Conservation (phyloP, 2,888 invertebrate species). For the Tupiocoris notatus region DNA sequence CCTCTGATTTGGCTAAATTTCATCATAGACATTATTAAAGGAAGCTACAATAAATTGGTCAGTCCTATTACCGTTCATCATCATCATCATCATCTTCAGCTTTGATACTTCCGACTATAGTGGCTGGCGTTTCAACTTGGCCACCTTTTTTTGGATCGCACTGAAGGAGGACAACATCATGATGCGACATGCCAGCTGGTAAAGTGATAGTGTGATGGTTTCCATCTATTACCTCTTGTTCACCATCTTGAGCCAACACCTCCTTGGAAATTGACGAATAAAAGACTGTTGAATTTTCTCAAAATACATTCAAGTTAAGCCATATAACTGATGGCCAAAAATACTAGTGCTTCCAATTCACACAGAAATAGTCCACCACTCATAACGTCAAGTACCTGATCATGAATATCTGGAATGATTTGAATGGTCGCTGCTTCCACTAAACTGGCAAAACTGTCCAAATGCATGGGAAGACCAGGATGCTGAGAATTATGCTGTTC, state of each 20-base stretch:
- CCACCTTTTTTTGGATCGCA: slow-evolving; percentile 45
- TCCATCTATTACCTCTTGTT: slow-evolving; percentile 31
- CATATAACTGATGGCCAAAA: too few relatives aligned
- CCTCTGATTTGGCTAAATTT: slow-evolving; percentile 49
- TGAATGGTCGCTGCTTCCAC: slow-evolving; percentile 55
- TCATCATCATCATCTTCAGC: background rate
- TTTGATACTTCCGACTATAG: slow-evolving; percentile 16
- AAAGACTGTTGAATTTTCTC: background rate
- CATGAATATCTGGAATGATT: slow-evolving; percentile 52
- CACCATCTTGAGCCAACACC: slow-evolving; percentile 23
- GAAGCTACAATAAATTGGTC: background rate
- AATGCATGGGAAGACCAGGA: slow-evolving; percentile 45
- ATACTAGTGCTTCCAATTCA: too few relatives aligned
- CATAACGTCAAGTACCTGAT: slow-evolving; percentile 6
- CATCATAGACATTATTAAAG: slow-evolving; percentile 44
- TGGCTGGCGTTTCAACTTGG: background rate
- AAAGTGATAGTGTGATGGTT: slow-evolving; percentile 41
- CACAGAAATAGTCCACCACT: background rate
- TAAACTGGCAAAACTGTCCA: slow-evolving; percentile 51
- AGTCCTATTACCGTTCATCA: slow-evolving; percentile 11
- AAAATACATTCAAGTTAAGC: background rate
- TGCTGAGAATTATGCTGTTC: slow-evolving; percentile 7
- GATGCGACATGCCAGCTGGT: slow-evolving; percentile 45
- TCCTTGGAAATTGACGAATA: slow-evolving; percentile 14
- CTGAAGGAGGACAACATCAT: slow-evolving; percentile 50